These are phyloP conservation scores for Phenganax subtilis DNA, from an alignment of 92 coral and sea anemone genomes.

Conservation along the genomic window DNA sequence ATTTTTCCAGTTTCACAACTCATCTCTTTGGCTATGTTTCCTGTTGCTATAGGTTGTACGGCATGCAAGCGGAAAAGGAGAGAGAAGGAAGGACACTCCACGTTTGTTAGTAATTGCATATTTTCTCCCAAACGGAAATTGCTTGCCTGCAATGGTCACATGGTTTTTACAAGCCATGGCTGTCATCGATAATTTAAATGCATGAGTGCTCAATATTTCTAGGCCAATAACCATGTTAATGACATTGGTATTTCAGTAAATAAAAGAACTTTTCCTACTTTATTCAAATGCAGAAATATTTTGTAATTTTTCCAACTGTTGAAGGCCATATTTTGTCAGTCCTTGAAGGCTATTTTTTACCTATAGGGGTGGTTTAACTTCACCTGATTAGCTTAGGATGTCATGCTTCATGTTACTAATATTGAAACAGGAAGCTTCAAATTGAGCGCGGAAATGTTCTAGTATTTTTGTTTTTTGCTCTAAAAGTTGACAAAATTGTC, in stretches of 20 bases:
- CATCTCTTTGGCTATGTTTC: too few relatives aligned
- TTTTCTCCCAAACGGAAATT: slow-evolving; percentile 8
- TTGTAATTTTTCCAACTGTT: not conserved
- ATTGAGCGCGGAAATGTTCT: not conserved
- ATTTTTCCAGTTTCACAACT: too few relatives aligned
- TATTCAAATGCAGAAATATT: not conserved
- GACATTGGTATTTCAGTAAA: not conserved
- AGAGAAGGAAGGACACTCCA: too few relatives aligned
- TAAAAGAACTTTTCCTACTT: not conserved
- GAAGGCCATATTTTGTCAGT: not conserved
- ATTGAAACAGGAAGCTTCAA: not conserved
- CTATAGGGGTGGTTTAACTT: slow-evolving; percentile 12
- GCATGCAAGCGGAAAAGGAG: too few relatives aligned
- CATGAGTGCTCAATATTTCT: not conserved
- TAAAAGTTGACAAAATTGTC: not conserved
- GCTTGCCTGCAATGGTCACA: not conserved
- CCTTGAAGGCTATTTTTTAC: not conserved
- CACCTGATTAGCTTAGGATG: not conserved
- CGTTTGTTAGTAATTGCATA: not conserved
- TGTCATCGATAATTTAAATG: not conserved
- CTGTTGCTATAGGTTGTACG: too few relatives aligned
- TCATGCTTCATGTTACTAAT: not conserved
- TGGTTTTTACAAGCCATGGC: not conserved
- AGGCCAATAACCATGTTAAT: not conserved
- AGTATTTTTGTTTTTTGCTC: not conserved